These are phyloP conservation scores for Rhabdornis inornatus DNA, from an alignment of 2,113 vertebrate genomes.

Conservation along the genomic window DNA sequence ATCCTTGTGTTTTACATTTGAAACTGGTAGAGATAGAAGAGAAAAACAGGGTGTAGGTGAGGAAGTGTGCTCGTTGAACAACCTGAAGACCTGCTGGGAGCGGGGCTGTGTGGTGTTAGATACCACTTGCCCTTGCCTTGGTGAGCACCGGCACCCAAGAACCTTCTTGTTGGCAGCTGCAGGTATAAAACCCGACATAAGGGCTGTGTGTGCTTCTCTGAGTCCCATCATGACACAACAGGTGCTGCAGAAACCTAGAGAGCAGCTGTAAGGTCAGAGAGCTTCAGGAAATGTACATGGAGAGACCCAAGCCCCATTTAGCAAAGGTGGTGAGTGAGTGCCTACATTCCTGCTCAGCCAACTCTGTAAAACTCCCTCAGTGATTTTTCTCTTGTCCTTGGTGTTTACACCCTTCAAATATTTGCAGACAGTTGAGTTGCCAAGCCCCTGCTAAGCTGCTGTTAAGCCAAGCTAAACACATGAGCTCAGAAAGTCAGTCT, in stretches of 20 bases:
- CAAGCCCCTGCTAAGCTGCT: constrained; percentile 10
- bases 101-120: background rate
- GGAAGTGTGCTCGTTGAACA: background rate
- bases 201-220: background rate
- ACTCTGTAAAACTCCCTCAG: background rate
- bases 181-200: rapidly evolving
- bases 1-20: background rate
- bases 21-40: background rate
- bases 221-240: too few relatives aligned
- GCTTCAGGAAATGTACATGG: background rate
- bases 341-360: background rate
- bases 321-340: background rate
- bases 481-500: constrained; percentile 54
- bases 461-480: constrained; percentile 57
- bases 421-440: constrained; percentile 23
- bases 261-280: background rate
- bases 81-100: background rate
- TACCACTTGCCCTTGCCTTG: background rate
- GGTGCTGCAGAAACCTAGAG: background rate
- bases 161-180: background rate
- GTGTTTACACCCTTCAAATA: constrained; percentile 42
- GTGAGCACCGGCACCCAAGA: background rate
- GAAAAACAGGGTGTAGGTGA: background rate
- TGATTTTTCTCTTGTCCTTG: background rate
- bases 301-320: background rate